Evolutionary conservation across 2,113 vertebrate species (phyloP), one percentile per base, ranked within the genome.

Genomic region (Hyperoodon ampullatus): DNA sequence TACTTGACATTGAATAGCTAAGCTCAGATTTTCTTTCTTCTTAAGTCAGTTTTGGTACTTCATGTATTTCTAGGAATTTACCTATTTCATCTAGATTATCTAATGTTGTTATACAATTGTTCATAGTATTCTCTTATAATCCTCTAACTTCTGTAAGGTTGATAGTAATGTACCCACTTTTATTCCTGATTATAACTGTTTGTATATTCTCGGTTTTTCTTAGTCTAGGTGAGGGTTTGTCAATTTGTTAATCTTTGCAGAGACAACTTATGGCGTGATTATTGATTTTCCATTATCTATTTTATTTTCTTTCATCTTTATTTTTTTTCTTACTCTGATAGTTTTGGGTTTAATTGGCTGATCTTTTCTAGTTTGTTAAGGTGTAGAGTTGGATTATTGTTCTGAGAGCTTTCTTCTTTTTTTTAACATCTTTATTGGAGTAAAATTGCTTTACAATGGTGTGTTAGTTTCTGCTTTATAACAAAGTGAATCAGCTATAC

Each of bases 281-380:
- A 87, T 88, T 70, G 28, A 80, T 81, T 88, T 94, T 71, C 71
- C 78, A 61, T 30, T 61, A 24, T 87, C 23, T 71, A 16, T 71
- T 90, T 92, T 71, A 23, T 61, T 23, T 88, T 71, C 18, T 61
- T 33, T 71, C 47, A 77, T 92, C 78, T 65, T 85, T 65, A 33
- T 85, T 85, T 77, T 80, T 90, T 90, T 80, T 61, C 28, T 44
- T 88, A 88, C 68, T 88, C 33, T 94, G 42, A 7, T 60, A 74
- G 33, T 80, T 84, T 84, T 84, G 4, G 6, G 14, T 39, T 92
- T 92, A 92, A 74, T 47, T 74, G 74, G 55, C 15, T 72, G 33
- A 19, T 33, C n/a, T 68, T 68, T 61, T 53, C 23, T 63, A 84
- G 42, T 84, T 74, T 61, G 42, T 72, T 63, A 47, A 39, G 19